Conservation (phyloP, 2,113 vertebrate species). For the Amphiprion percula region DNA sequence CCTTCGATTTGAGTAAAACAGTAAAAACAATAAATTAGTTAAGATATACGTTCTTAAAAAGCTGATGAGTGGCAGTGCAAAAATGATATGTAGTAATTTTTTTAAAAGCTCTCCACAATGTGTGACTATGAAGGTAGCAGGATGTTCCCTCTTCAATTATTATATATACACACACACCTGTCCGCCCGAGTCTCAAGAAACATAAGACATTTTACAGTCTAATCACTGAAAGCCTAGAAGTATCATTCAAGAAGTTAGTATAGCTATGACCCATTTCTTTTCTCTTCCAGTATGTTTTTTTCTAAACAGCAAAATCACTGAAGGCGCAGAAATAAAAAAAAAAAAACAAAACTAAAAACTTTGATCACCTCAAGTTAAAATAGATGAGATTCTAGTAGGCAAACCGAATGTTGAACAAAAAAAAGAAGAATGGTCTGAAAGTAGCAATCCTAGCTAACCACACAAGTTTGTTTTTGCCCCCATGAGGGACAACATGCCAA, state of each 20-base stretch:
- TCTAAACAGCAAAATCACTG: conserved; percentile 63
- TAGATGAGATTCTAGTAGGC: conserved; percentile 75
- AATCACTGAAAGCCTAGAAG: conserved; percentile 72
- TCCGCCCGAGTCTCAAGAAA: conserved; percentile 34
- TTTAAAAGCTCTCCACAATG: conserved; percentile 37
- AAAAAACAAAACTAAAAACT: conserved; percentile 54
- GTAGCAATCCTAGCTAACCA: conserved; percentile 62
- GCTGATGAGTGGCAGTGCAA: conserved; percentile 72
- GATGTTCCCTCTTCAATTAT: conserved; percentile 69
- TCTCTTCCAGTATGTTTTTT: conserved; percentile 68
- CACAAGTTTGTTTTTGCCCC: conserved; percentile 27
- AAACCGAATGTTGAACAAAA: conserved; percentile 65
- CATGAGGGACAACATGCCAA: conserved; percentile 25
- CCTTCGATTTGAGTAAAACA: conserved; percentile 48
- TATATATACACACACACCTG: conserved; percentile 74
- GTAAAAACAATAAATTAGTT: conserved; percentile 76
- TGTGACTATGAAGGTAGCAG: conserved; percentile 81
- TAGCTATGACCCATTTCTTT: conserved; percentile 75
- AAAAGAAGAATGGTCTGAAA: conserved; percentile 43
- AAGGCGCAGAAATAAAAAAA: conserved; percentile 58
- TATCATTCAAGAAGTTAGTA: conserved; percentile 75
- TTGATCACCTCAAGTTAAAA: conserved; percentile 71
- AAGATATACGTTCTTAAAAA: conserved; percentile 56
- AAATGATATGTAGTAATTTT: conserved; percentile 54
- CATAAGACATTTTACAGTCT: conserved; percentile 70